phyloP scores from a whole-genome alignment of 2,888 invertebrate genomes.

The Liopterus haemorrhoidalis region DNA sequence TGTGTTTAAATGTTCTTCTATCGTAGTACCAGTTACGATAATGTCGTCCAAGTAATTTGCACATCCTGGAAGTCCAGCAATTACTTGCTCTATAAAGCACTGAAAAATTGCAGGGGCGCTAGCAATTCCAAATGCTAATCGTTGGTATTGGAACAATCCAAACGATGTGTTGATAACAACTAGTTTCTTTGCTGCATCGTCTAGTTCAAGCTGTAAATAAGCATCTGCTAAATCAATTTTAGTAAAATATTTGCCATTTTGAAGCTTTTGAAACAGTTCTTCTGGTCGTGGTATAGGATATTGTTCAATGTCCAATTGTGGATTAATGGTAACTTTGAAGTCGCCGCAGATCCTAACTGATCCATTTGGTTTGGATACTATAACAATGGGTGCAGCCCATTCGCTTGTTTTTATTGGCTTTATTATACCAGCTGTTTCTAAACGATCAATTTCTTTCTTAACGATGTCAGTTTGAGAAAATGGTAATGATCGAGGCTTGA shows the following conservation, averaged over 20 bases:
- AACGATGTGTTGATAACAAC: neutral
- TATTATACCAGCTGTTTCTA: neutral
- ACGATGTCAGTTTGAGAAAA: too few species aligned
- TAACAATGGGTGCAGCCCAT: slow-evolving; percentile 1
- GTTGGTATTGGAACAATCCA: slow-evolving; percentile 22
- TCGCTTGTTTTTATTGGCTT: neutral
- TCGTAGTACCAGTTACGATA: neutral
- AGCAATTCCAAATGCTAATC: slow-evolving; percentile 1
- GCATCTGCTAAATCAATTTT: slow-evolving; percentile 18
- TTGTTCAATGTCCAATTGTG: neutral
- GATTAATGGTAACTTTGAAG: slow-evolving; percentile 1
- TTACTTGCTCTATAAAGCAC: slow-evolving; percentile 20
- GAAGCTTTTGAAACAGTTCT: neutral
- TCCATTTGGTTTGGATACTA: neutral
- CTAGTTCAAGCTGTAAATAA: slow-evolving; percentile 21
- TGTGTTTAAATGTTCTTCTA: neutral
- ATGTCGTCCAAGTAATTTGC: slow-evolving; percentile 6
- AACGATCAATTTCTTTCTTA: too few species aligned
- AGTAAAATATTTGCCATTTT: slow-evolving; percentile 12
- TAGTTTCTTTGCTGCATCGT: slow-evolving; percentile 19
- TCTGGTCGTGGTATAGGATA: neutral
- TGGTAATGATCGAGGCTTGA: too few species aligned
- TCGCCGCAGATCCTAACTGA: neutral
- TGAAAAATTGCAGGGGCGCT: slow-evolving; percentile 7
- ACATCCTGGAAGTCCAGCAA: neutral